Base-by-base conservation (phyloP, 2,113 vertebrate genomes). In the Halcyon malimbica region DNA sequence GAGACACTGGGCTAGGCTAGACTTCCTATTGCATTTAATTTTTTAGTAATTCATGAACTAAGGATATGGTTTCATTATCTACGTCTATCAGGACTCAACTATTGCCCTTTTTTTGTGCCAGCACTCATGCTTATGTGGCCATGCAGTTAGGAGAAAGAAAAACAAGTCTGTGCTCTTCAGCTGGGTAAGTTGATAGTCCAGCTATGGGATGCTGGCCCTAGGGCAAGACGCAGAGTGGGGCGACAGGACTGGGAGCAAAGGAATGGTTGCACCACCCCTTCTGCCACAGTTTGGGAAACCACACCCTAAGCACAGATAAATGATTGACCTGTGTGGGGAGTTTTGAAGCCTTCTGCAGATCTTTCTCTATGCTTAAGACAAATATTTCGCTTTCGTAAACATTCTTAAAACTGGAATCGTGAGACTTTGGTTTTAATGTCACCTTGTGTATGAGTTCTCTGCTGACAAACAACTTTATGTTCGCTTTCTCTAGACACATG, bases 401-500 rank as follows among this genome's bases (percentile, higher is more conserved):
- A 0, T 53, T n/a, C 7, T 87, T 89, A 57, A 50, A 83, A 87
- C 31, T 92, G 51, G 35, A 64, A 35, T 57, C 1, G 0, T 46
- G 51, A 62, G 39, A 25, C 23, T 62, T 78, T 33, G 63, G 7
- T 31, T 73, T 90, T 42, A 28, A 3, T 46, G n/a, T 82, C 2
- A 1, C 39, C 56, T 44, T 41, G 15, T 63, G 19, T 26, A 2
- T 3, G 51, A 37, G 53, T 93, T 75, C 57, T 11, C 1, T 57
- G 74, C 50, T 85, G 81, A 46, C 50, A 82, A 3, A 37, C 18
- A 3, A 3, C 3, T 56, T 57, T 54, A n/a, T 86, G 25, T 63
- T 70, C 0, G 2, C 13, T 25, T 63, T 77, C 53, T 70, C 18
- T 24, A 19, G 51, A 35, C 7, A 3, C 24, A 13, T 3, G 39